Evolutionary conservation across 2,797 vertebrate species (phyloP).

Genomic region (Sylvilagus floridanus): DNA sequence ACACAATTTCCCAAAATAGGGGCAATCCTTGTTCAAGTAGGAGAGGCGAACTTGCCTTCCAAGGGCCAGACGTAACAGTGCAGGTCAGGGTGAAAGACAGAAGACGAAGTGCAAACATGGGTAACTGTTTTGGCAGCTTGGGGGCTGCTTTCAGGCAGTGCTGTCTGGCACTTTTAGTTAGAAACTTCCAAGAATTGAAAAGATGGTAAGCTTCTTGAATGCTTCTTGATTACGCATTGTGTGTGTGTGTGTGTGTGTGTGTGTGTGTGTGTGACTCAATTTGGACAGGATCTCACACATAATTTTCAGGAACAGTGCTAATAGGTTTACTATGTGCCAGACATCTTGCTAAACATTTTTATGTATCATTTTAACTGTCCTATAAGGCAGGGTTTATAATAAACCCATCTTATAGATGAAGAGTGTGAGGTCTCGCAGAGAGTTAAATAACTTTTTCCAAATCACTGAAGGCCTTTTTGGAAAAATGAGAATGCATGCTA

Average conservation of each 20-base stretch:
- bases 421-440: background rate
- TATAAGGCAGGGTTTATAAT: conserved; percentile 18
- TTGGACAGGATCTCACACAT: background rate
- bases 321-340: background rate
- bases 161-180: background rate
- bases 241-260: conserved; percentile 20
- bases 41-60: background rate
- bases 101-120: background rate
- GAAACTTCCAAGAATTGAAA: background rate
- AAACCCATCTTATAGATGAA: background rate
- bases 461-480: background rate
- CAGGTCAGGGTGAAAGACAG: background rate
- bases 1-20: background rate
- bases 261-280: conserved; percentile 6
- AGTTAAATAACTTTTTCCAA: conserved; percentile 41
- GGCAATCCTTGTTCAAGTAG: background rate
- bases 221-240: background rate
- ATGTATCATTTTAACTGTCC: conserved; percentile 25
- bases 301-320: background rate
- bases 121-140: background rate
- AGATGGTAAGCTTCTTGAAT: conserved; percentile 10
- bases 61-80: background rate
- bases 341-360: background rate
- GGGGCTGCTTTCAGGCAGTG: background rate
- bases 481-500: conserved; percentile 17